A percentile compares a stretch with the other conserved stretches of the same genome.
These are phyloP conservation scores for Psephotus haematonotus DNA, from an alignment of 2,113 vertebrate genomes.

Conservation along the genomic window DNA sequence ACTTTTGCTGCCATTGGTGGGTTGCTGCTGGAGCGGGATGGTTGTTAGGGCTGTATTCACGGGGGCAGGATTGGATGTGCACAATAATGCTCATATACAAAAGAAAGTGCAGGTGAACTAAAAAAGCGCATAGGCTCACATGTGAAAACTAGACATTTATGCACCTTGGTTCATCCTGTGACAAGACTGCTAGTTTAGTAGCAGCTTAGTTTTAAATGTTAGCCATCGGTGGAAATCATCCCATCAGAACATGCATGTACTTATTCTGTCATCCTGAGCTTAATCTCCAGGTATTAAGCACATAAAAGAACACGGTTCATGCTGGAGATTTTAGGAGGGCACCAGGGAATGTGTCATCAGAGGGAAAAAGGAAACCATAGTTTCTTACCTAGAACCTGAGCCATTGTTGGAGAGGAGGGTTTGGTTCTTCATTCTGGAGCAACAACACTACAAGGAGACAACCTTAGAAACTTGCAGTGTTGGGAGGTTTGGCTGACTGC, in stretches of 20 bases:
- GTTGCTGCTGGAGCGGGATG: neutral
- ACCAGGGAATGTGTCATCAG: neutral
- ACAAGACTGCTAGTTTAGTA: neutral
- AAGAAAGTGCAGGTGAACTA: neutral
- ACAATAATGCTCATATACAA: neutral
- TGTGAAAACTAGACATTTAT: neutral
- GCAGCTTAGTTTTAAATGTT: neutral
- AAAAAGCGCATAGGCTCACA: accelerated
- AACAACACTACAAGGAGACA: accelerated
- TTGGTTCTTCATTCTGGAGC: neutral
- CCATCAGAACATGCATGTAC: neutral
- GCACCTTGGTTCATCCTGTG: neutral
- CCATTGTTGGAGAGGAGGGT: neutral
- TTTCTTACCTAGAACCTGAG: neutral
- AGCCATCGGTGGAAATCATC: neutral
- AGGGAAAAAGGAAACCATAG: neutral
- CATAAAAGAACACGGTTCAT: neutral
- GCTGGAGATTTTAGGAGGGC: neutral
- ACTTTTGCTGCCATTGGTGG: neutral
- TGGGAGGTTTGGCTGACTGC: neutral
- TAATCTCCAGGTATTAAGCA: conserved; percentile 13
- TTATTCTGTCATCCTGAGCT: neutral
- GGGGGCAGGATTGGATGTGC: neutral
- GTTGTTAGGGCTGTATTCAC: neutral
- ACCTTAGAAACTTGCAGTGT: neutral